Evolutionary conservation across 1,140 invertebrate species (phyloP), one percentile per base, ranked within the genome.

Genomic region (Helicoverpa zea): DNA sequence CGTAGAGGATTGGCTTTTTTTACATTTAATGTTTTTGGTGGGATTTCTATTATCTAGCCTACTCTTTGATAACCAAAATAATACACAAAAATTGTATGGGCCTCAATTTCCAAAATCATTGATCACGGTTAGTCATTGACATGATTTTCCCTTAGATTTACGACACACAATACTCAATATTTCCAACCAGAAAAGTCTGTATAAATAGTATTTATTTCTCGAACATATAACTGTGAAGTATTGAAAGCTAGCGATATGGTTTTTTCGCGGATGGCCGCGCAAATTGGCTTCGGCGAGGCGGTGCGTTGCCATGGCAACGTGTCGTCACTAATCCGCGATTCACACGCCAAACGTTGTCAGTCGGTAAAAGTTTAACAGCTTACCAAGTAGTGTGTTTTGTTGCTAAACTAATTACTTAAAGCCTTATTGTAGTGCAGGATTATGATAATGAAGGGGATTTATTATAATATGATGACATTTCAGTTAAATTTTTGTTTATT

Each of bases 321-420:
- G 58, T 54, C 56, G 56, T 76, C 74, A 63, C 74, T 63, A 76
- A 76, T 64, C 59, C 74, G 47, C 59, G 56, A 76, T 63, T 76
- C 73, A 76, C 56, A 76, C 58, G 74, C 74, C 52, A 56, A 43
- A 59, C 54, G 72, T 49, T 49, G 72, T 61, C 52, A 47, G 35
- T 47, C 56, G 30, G 47, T 59, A 58, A 74, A 74, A 74, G 72
- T 59, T 72, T 74, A 47, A 68, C 64, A 68, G n/a, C 43, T 68
- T 68, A 23, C 49, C 4, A 30, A 29, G 14, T 18, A 59, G 58
- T 30, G 3, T 61, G 58, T 61, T 61, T 30, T 61, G 23, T 29
- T 43, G 23, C 0, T 13, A 29, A 61, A 61, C 23, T 29, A 29
- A 58, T 13, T 3, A 29, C 23, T 59, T 12, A 16, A 9, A 58